Percentiles rank a stretch among this genome's conserved stretches.
Conservation (phyloP, 2,888 invertebrate genomes). For the Carabus problematicus region DNA sequence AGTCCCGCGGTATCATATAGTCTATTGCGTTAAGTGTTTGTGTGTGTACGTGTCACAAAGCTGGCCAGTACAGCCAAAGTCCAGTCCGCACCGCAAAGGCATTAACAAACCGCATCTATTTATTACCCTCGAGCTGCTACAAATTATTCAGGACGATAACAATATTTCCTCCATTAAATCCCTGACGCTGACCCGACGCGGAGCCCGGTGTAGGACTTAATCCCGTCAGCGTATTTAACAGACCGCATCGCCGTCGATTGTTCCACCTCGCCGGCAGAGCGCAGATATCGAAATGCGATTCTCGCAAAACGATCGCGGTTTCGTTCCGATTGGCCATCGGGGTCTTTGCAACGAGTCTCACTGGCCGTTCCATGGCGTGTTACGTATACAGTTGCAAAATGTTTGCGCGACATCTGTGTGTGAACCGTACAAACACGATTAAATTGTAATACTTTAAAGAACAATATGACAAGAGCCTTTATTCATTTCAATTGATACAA, state of each 20-base stretch:
- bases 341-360: too few relatives aligned
- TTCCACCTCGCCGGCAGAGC: background rate
- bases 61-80: background rate
- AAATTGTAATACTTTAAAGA: too few relatives aligned
- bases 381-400: too few relatives aligned
- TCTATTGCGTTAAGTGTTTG: background rate
- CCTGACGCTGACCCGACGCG: slow-evolving; percentile 22
- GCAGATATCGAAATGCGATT: too few relatives aligned
- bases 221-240: slow-evolving; percentile 31
- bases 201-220: slow-evolving; percentile 20
- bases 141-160: slow-evolving; percentile 37
- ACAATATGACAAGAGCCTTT: too few relatives aligned
- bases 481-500: too few relatives aligned
- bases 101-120: slow-evolving; percentile 35
- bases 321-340: too few relatives aligned
- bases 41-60: slow-evolving; percentile 8
- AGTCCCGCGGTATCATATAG: too few relatives aligned
- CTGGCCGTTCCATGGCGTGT: too few relatives aligned
- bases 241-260: slow-evolving; percentile 23
- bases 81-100: slow-evolving; percentile 6
- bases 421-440: too few relatives aligned
- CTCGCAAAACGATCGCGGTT: too few relatives aligned
- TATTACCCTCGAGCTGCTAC: slow-evolving; percentile 34
- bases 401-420: too few relatives aligned
- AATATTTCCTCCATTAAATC: slow-evolving; percentile 36